Evolutionary conservation across 2,888 invertebrate species (phyloP).

Genomic region (Margaritifera margaritifera): DNA sequence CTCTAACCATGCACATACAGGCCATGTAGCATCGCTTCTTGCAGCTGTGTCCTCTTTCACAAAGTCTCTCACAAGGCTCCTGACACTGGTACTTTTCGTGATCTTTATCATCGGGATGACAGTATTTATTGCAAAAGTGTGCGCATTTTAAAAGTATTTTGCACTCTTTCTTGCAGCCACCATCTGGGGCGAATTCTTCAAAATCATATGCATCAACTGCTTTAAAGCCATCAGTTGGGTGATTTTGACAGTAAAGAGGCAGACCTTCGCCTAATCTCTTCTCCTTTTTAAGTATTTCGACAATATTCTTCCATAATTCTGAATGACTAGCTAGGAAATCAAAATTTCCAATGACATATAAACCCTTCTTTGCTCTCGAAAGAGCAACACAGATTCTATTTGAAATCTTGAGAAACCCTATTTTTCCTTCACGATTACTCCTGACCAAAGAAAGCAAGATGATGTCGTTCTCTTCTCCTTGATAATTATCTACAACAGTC

Average conservation of each 20-base stretch:
- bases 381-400: constrained; percentile 70
- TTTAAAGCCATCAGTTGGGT: constrained; percentile 35
- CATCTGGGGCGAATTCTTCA: constrained; percentile 34
- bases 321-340: constrained; percentile 22
- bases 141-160: constrained; percentile 42
- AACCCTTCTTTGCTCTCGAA: constrained; percentile 68
- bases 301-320: constrained; percentile 39
- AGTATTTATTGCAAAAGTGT: constrained; percentile 32
- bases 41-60: not conserved
- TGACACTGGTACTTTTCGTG: constrained; percentile 2
- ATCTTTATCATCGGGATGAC: constrained; percentile 29
- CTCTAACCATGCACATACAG: constrained; percentile 12
- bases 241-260: constrained; percentile 55
- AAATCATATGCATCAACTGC: constrained; percentile 36
- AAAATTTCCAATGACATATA: constrained; percentile 69
- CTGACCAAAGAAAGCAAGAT: constrained; percentile 69
- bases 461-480: constrained; percentile 72
- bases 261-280: constrained; percentile 28
- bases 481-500: constrained; percentile 66
- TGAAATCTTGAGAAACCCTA: constrained; percentile 60
- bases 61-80: constrained; percentile 22
- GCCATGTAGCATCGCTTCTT: constrained; percentile 57
- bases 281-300: constrained; percentile 17
- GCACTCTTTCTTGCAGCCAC: constrained; percentile 51
- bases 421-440: constrained; percentile 58